Evolutionary conservation across 2,113 vertebrate genomes (phyloP), one percentile per base, ranked within the genome.

Genomic region (Cichladusa arquata): DNA sequence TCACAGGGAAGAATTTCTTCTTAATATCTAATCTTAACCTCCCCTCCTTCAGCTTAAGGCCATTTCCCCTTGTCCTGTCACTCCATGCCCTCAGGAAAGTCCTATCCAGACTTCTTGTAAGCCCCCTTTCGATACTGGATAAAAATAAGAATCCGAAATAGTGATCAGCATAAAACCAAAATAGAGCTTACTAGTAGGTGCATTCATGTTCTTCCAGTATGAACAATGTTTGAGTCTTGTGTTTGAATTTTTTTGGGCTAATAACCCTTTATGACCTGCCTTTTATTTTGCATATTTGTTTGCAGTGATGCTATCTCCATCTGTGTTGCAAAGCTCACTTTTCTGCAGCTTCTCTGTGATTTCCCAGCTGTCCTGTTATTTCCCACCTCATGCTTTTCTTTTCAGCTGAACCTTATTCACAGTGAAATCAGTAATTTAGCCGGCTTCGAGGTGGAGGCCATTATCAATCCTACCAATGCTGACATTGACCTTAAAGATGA

Each of bases 401-500:
- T 98, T 98, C 99, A 99, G 99, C 99, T 99, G 98, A 99, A 99
- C 98, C 99, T 99, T 97, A 99, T 99, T 98, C 99, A 99, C 99
- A 99, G 99, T 98, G 99, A 99, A 98, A 99, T 99, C 99, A 99
- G 98, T 99, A 99, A 99, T 99, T 99, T 99, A 99, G 99, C 99
- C 98, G 99, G 99, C 98, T 99, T 99, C 98, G 99, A 99, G 98
- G 99, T 99, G 99, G 99, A 99, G 98, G 99, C 99, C 98, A 99
- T 99, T 98, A 99, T 99, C 99, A 99, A 99, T 98, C 99, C 99
- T 95, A 99, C 99, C 98, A 99, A 98, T 98, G 99, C 99, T 98
- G 99, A 99, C 98, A 99, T 99, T 98, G 99, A 99, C 98, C 99
- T 99, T 98, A 99, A 99, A 99, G 99, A 99, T 98, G 99, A 99